These are phyloP conservation scores for Drosophila fungiperda DNA, from an alignment of 2,888 invertebrate species.

Conservation along the genomic window DNA sequence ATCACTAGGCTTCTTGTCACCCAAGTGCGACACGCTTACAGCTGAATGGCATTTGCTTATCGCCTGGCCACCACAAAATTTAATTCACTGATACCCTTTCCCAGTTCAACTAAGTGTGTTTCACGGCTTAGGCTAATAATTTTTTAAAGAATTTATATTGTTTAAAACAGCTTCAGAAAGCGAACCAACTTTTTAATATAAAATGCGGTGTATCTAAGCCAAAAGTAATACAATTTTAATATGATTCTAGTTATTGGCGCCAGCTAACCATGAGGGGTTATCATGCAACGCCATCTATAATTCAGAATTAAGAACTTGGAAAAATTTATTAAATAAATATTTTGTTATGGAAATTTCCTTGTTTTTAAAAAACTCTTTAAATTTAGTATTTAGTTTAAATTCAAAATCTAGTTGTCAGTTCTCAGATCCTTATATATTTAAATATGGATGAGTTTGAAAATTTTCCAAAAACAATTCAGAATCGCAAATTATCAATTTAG, in stretches of 20 bases:
- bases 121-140: background rate
- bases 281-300: background rate
- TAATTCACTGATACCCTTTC: background rate
- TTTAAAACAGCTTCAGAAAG: background rate
- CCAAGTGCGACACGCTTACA: background rate
- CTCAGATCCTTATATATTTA: background rate
- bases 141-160: background rate
- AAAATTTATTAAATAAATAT: background rate
- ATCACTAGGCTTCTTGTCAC: slow-evolving; percentile 42
- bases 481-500: background rate
- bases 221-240: background rate
- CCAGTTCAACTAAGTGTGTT: too few relatives aligned
- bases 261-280: background rate
- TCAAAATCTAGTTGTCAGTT: background rate
- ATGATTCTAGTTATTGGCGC: background rate
- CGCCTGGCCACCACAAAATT: slow-evolving; percentile 22
- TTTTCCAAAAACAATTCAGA: background rate
- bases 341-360: too few relatives aligned
- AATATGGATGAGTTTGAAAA: background rate
- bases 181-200: background rate
- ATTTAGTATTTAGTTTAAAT: background rate
- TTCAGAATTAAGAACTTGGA: background rate
- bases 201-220: background rate
- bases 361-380: background rate
- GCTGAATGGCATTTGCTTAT: slow-evolving; percentile 25